Base-by-base conservation (phyloP, 2,113 vertebrate species). In the Phalacrocorax brasilianus region DNA sequence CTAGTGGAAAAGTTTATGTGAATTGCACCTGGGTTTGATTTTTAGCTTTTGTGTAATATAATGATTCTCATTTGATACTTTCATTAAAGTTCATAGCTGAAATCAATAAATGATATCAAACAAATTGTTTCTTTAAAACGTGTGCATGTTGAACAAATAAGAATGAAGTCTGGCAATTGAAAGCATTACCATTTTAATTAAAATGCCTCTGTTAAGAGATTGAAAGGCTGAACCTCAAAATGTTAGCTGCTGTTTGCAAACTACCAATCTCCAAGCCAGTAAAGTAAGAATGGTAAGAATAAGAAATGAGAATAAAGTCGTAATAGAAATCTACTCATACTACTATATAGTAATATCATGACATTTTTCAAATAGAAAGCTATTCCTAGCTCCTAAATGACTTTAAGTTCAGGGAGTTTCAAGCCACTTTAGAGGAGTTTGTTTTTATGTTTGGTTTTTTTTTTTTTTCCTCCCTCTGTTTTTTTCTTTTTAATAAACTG, bases 151-250 rank as follows among this genome's bases (percentile, higher is more conserved):
- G 42, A 70, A 26, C 53, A 78, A 88, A 79, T 71, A 89, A 95
- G 96, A 93, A 79, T 66, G 4, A 90, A 79, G 15, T 56, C 14
- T 58, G 58, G 32, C 22, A 92, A 75, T 55, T 72, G 67, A 86
- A 91, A 94, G 12, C 19, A 56, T 90, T 88, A 52, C 7, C 45
- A 87, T 91, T 93, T 93, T 78, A 95, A 90, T 95, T 95, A 86
- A 91, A 95, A 65, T 70, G 7, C 44, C 32, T 71, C 32, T 49
- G 10, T 89, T 95, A 81, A 77, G 33, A 71, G 58, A 71, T 32
- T 73, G 75, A 77, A 88, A 76, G 27, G 11, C 58, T 78, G 58
- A 84, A 74, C 47, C 22, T 88, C 12, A 3, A 59, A 85, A 80
- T 10, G 12, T 86, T 86, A 68, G 63, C 52, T 84, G 42, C 12